Evolutionary conservation across 2,797 vertebrate species (phyloP).

Genomic region (Hydrophis major): DNA sequence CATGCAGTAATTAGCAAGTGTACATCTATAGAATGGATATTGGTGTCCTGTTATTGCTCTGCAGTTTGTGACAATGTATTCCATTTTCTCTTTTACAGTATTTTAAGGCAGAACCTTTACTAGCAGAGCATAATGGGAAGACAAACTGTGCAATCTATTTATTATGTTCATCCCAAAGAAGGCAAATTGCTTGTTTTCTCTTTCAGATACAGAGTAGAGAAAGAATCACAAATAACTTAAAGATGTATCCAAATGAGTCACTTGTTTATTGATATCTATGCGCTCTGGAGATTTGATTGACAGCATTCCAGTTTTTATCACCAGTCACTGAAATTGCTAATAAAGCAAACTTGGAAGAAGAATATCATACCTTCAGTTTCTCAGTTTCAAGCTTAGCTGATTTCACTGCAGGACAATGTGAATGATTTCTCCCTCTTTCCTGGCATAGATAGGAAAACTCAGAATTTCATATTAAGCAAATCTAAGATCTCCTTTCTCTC

Average conservation of each 20-base stretch:
- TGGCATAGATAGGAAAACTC: background rate
- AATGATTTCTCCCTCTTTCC: background rate
- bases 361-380: background rate
- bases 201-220: background rate
- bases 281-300: background rate
- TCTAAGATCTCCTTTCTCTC: background rate
- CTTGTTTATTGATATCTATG: background rate
- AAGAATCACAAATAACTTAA: constrained; percentile 12
- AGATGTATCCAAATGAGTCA: background rate
- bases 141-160: background rate
- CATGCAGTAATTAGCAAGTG: background rate
- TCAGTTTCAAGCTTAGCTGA: background rate
- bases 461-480: background rate
- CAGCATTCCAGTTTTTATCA: background rate
- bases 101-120: background rate
- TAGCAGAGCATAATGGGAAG: background rate
- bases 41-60: background rate
- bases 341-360: background rate
- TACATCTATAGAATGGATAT: background rate
- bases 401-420: background rate
- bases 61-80: constrained; percentile 3
- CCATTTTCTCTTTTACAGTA: constrained; percentile 11
- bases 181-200: background rate
- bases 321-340: background rate
- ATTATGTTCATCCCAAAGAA: background rate